These are phyloP conservation scores for Malurus splendens DNA, from an alignment of 2,797 vertebrate species.

Conservation along the genomic window DNA sequence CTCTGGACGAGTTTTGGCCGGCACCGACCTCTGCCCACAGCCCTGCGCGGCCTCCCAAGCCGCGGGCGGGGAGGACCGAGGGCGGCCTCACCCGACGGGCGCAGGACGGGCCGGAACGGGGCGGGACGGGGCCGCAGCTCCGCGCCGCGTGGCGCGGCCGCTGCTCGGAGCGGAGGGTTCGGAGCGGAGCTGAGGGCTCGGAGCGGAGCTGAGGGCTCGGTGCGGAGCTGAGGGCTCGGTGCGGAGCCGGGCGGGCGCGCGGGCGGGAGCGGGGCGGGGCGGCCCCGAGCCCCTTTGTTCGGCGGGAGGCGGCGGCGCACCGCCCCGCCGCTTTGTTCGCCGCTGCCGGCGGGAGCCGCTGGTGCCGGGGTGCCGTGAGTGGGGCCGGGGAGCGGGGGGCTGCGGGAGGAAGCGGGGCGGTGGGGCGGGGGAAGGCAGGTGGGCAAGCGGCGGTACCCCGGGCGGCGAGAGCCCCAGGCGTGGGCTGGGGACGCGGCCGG, in stretches of 20 bases:
- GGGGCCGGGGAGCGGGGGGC: constrained; percentile 53
- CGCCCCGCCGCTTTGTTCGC: constrained; percentile 20
- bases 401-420: constrained; percentile 81
- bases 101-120: not conserved
- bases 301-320: not conserved
- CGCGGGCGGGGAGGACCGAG: not conserved
- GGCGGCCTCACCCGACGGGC: not conserved
- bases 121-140: not conserved
- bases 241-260: not conserved
- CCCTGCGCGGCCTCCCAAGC: not conserved
- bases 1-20: not conserved
- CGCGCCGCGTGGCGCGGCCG: not conserved
- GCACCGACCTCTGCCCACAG: not conserved
- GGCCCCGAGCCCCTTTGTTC: constrained; percentile 14
- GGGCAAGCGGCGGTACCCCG: not conserved
- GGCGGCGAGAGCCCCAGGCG: constrained; percentile 8
- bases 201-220: not conserved
- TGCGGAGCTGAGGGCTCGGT: not conserved
- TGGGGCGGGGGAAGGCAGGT: constrained; percentile 18
- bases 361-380: not conserved
- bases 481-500: not conserved
- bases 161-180: not conserved
- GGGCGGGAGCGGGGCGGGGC: constrained; percentile 73
- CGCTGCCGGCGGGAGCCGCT: not conserved
- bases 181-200: not conserved